Evolutionary conservation across 2,888 invertebrate species (phyloP).

Genomic region (Acleris emargana): DNA sequence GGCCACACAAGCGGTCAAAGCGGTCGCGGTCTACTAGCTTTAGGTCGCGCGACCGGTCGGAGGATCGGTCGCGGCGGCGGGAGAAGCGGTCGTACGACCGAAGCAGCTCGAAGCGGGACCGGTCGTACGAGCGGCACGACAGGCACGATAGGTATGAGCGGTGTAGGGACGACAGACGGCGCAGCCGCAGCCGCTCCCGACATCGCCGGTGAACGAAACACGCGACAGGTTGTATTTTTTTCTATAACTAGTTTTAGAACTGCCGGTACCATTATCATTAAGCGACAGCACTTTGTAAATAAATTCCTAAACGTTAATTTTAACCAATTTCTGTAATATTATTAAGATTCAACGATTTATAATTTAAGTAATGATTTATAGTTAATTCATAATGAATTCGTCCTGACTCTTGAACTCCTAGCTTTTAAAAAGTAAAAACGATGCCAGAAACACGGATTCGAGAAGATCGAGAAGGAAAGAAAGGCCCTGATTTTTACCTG

Average conservation of each 20-base stretch:
- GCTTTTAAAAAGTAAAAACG: conserved; percentile 12
- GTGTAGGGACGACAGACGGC: conserved; percentile 71
- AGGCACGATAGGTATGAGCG: conserved; percentile 78
- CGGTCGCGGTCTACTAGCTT: conserved; percentile 70
- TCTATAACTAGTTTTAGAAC: conserved; percentile 37
- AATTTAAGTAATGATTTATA: background rate
- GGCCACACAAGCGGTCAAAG: conserved; percentile 62
- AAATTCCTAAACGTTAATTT: background rate
- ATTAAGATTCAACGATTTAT: conserved; percentile 7
- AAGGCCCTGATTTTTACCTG: background rate
- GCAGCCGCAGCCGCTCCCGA: conserved; percentile 66
- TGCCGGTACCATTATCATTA: background rate
- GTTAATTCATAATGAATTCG: background rate
- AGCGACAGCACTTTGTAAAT: background rate
- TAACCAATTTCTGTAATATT: conserved; percentile 5
- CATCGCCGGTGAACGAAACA: conserved; percentile 73
- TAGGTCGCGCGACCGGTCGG: conserved; percentile 57
- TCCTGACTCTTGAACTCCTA: background rate
- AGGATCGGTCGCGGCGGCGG: conserved; percentile 57
- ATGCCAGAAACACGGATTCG: conserved; percentile 29
- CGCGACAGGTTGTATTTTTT: conserved; percentile 72
- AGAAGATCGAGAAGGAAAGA: background rate
- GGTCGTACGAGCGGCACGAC: conserved; percentile 56
- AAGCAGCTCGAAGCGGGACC: conserved; percentile 51
- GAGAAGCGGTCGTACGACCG: conserved; percentile 62